Evolutionary conservation across 2,888 invertebrate species (phyloP).

Genomic region (Conchocele bisecta): DNA sequence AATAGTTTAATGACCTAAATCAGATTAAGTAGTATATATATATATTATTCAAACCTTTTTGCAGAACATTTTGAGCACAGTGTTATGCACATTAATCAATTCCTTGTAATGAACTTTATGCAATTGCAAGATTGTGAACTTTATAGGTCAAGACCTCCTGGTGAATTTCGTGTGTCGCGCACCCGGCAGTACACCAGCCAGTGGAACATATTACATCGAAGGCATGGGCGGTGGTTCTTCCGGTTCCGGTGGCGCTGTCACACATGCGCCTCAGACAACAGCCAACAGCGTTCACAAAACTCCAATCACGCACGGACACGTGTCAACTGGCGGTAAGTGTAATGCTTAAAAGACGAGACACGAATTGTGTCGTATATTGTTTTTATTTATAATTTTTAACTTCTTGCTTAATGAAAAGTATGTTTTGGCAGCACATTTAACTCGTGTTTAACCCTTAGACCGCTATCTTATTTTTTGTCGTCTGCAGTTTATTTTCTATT

Average conservation of each 20-base stretch:
- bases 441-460: too few relatives aligned
- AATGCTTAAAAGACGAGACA: background rate
- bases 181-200: constrained; percentile 17
- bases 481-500: background rate
- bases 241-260: background rate
- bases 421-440: too few relatives aligned
- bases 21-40: too few relatives aligned
- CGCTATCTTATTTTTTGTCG: too few relatives aligned
- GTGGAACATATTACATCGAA: constrained; percentile 29
- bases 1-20: too few relatives aligned
- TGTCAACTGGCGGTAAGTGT: background rate
- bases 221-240: background rate
- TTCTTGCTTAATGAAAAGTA: too few relatives aligned
- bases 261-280: too few relatives aligned
- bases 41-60: too few relatives aligned
- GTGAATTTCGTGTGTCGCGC: constrained; percentile 37
- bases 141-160: constrained; percentile 19
- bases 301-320: constrained; percentile 6
- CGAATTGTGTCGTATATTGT: background rate
- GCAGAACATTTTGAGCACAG: too few relatives aligned
- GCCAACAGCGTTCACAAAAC: background rate
- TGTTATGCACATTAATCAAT: too few relatives aligned
- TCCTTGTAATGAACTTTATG: too few relatives aligned
- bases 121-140: constrained; percentile 11
- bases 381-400: too few relatives aligned